Conservation (phyloP, 2,113 vertebrate species). For the Aramus guarauna region DNA sequence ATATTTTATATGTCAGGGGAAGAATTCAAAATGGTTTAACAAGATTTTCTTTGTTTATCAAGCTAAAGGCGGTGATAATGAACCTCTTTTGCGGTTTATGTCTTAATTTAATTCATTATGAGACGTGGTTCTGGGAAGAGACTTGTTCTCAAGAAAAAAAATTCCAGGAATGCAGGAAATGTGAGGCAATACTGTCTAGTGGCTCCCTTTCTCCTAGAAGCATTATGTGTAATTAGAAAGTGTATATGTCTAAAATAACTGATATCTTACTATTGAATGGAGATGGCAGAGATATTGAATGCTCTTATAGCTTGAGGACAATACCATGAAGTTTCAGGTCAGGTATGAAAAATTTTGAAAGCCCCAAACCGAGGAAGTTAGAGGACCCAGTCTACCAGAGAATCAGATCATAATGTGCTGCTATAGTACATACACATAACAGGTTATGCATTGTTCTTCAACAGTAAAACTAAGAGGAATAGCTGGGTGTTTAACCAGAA, state of each 20-base stretch:
- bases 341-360: background rate
- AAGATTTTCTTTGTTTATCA: background rate
- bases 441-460: background rate
- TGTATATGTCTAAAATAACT: background rate
- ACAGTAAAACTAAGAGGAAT: background rate
- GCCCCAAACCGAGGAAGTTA: background rate
- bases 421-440: background rate
- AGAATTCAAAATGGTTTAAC: background rate
- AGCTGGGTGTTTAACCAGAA: background rate
- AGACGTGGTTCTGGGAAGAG: background rate
- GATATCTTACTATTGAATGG: background rate
- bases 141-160: background rate
- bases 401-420: background rate
- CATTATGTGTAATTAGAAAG: background rate
- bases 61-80: background rate
- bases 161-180: background rate
- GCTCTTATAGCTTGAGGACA: background rate
- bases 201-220: background rate
- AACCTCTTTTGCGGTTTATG: background rate
- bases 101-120: background rate
- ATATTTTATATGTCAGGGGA: background rate
- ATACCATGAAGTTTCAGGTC: background rate
- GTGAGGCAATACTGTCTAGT: background rate
- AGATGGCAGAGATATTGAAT: background rate
- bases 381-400: background rate